These are phyloP conservation scores for Corythoichthys haematopterus DNA, from an alignment of 2,113 vertebrate genomes.

Conservation along the genomic window DNA sequence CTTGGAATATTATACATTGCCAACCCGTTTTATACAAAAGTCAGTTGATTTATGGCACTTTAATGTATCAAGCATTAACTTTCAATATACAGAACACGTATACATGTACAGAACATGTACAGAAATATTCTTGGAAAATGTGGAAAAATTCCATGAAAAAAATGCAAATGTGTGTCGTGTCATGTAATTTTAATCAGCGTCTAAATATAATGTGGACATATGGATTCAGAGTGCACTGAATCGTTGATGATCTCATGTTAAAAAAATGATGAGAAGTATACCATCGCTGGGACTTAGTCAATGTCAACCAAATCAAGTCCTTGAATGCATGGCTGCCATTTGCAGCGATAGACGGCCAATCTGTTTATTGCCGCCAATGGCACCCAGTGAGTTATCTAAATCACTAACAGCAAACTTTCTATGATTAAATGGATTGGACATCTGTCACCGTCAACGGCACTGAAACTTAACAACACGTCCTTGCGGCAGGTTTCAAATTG, in stretches of 20 bases:
- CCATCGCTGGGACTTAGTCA: background rate
- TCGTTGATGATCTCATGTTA: constrained; percentile 11
- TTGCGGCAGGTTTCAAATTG: constrained; percentile 84
- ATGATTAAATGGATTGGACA: too few species aligned
- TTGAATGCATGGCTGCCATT: too few species aligned
- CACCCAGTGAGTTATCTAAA: too few species aligned
- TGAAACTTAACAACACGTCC: background rate
- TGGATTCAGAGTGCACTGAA: constrained; percentile 9
- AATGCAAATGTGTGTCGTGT: background rate
- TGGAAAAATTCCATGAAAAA: background rate
- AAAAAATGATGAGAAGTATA: constrained; percentile 12
- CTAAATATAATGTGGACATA: background rate
- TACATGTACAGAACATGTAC: too few species aligned
- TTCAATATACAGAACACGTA: background rate
- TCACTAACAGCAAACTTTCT: too few species aligned
- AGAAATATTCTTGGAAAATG: background rate
- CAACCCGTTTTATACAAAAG: too few species aligned
- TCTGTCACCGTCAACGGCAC: too few species aligned
- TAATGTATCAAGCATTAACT: constrained; percentile 2
- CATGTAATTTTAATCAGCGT: constrained; percentile 1
- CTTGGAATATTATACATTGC: too few species aligned
- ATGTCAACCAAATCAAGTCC: background rate
- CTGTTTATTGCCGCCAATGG: too few species aligned
- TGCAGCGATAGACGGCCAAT: too few species aligned
- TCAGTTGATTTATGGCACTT: background rate